Evolutionary conservation across 1,140 invertebrate genomes (phyloP), one percentile per base, ranked within the genome.

Genomic region (Brachionus asplanchnoidis): DNA sequence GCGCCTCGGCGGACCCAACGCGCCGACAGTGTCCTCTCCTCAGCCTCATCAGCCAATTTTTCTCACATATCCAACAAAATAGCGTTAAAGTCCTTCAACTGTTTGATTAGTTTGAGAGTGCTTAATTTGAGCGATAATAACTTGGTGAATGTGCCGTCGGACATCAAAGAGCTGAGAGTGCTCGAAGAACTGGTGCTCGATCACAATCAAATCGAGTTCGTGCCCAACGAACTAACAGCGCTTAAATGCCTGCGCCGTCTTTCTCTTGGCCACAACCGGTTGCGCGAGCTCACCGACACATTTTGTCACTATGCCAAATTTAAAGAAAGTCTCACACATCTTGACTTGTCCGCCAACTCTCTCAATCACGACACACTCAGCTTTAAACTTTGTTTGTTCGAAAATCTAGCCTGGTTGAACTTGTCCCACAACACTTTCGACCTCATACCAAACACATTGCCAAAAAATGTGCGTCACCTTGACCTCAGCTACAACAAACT

Each of bases 271-370:
- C 8, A 20, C n/a, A 82, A 82, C 53, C n/a, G 36, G 6, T 8
- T 82, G 0, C 26, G 23, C 5, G 79, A 82, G 42, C 11, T 82
- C n/a, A 82, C 20, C 40, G 56, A 82, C 53, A 42, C 20, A 7
- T 82, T 82, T 44, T 82, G 50, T 23, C 36, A 65, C 17, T 65
- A 82, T 46, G 50, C 79, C 32, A 44, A 42, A 40, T 82, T 82
- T 12, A 82, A 65, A 36, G n/a, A 60, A 0, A 36, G 7, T 1
- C 42, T 82, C 11, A 17, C 9, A 0, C 9, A 40, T 4, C 23
- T 82, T 1, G 65, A 82, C 42, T 26, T 82, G 26, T 44, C 36
- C 1, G 12, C 20, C 1, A 82, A 82, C 42, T 42, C 17, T 4
- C 20, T 82, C 32, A 60, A 68, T n/a, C 23, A 60, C 53, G 79